A percentile compares a stretch with the other conserved stretches of the same genome.
Evolutionary conservation across 2,888 invertebrate species (phyloP).

Genomic region (Latheticus oryzae): DNA sequence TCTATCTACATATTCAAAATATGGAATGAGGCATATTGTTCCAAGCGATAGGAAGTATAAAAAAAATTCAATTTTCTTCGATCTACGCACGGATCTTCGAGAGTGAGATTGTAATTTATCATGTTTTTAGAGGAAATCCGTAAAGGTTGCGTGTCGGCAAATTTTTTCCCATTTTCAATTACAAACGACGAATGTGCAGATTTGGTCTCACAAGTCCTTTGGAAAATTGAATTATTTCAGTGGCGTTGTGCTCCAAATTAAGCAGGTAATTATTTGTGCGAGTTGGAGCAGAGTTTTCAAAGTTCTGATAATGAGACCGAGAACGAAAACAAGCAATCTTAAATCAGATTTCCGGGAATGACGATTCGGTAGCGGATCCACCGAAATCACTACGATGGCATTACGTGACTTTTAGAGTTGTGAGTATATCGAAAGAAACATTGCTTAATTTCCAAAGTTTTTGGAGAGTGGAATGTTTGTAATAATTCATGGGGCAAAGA

Average conservation of each 20-base stretch:
- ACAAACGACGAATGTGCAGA: slow-evolving; percentile 5
- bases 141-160: slow-evolving; percentile 6
- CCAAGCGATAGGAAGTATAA: neutral
- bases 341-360: slow-evolving; percentile 26
- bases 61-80: slow-evolving; percentile 27
- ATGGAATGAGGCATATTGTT: slow-evolving; percentile 15
- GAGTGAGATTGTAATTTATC: slow-evolving; percentile 14
- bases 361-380: slow-evolving; percentile 10
- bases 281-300: slow-evolving; percentile 13
- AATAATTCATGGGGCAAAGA: slow-evolving; percentile 36
- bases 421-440: slow-evolving; percentile 38
- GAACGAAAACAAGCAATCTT: slow-evolving; percentile 30
- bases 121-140: slow-evolving; percentile 12
- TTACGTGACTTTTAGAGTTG: slow-evolving; percentile 23
- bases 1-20: slow-evolving; percentile 23
- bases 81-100: slow-evolving; percentile 2
- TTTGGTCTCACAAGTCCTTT: slow-evolving; percentile 5
- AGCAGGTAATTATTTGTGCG: slow-evolving; percentile 33
- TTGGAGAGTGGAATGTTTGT: slow-evolving; percentile 28
- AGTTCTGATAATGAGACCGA: slow-evolving; percentile 20
- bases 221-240: slow-evolving; percentile 34
- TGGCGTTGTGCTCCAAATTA: slow-evolving; percentile 22
- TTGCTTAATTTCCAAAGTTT: slow-evolving; percentile 38
- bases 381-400: slow-evolving; percentile 18
- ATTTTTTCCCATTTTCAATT: slow-evolving; percentile 23